These are phyloP conservation scores for Cotesia chilonis DNA, from an alignment of 1,140 invertebrate genomes.

Conservation along the genomic window DNA sequence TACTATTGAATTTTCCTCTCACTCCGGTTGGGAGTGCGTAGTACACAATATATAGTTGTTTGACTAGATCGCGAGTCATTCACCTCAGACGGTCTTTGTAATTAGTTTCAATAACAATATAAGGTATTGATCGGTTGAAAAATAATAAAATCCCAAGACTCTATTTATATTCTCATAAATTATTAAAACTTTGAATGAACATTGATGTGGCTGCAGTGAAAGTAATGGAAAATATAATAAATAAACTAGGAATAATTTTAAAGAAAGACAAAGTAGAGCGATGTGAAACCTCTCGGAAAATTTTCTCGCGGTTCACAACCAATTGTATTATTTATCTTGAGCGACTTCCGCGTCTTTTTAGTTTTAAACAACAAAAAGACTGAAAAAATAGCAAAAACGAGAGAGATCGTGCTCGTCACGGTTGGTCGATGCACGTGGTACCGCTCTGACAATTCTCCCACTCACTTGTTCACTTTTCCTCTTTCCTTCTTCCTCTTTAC, in stretches of 20 bases:
- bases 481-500: conserved; percentile 12
- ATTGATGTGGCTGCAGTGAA: neutral
- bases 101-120: conserved; percentile 2
- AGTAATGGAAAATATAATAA: neutral
- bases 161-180: neutral
- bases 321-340: conserved; percentile 20
- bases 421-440: conserved; percentile 58
- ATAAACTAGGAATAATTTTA: neutral
- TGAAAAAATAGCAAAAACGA: conserved; percentile 7
- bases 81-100: neutral
- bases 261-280: neutral
- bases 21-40: neutral
- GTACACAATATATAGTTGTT: conserved; percentile 3
- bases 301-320: conserved; percentile 22
- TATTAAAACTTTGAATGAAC: neutral
- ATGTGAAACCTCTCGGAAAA: conserved; percentile 19
- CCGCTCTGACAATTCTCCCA: conserved; percentile 9
- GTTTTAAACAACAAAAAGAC: conserved; percentile 3
- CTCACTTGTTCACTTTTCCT: neutral
- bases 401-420: conserved; percentile 45
- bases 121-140: neutral
- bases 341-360: conserved; percentile 12
- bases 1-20: neutral
- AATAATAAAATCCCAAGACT: conserved; percentile 22
- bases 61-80: conserved; percentile 11